phyloP scores from a whole-genome alignment of 2,797 vertebrate genomes.

The Sebastes reedi region DNA sequence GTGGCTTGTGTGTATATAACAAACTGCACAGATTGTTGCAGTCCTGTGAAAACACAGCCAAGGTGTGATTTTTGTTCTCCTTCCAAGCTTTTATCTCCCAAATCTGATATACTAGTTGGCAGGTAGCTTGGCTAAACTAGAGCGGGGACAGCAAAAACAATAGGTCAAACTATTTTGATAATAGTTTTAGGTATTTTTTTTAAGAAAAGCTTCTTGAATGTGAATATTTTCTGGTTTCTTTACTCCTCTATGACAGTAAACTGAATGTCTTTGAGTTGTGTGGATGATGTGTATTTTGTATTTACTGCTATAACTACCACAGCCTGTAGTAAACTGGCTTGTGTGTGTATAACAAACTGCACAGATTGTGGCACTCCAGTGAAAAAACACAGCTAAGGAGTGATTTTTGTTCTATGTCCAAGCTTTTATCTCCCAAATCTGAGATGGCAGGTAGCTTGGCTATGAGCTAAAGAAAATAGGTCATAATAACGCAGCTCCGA shows the following conservation, averaged over 20 bases:
- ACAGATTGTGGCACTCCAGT: not conserved
- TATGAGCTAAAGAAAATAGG: slow-evolving; percentile 52
- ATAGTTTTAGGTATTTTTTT: too few species aligned
- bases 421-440: not conserved
- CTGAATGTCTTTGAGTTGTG: too few species aligned
- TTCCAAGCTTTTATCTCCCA: not conserved
- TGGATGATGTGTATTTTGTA: too few species aligned
- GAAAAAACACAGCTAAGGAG: not conserved
- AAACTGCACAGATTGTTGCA: not conserved
- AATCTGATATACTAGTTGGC: slow-evolving; percentile 10
- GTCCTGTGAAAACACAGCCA: slow-evolving; percentile 3
- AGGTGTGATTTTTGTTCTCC: not conserved
- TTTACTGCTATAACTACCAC: not conserved
- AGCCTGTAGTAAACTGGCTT: not conserved
- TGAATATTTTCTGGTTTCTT: too few species aligned
- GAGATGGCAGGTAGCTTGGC: too few species aligned
- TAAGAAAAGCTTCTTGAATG: too few species aligned
- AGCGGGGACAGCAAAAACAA: not conserved
- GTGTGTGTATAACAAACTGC: not conserved
- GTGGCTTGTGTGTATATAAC: not conserved
- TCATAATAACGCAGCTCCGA: slow-evolving; percentile 59
- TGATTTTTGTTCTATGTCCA: not conserved
- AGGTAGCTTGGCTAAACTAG: not conserved
- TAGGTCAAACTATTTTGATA: too few species aligned
- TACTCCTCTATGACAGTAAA: too few species aligned